Conservation (phyloP, 2,888 invertebrate genomes). For the Cataglyphis altisquamis region DNA sequence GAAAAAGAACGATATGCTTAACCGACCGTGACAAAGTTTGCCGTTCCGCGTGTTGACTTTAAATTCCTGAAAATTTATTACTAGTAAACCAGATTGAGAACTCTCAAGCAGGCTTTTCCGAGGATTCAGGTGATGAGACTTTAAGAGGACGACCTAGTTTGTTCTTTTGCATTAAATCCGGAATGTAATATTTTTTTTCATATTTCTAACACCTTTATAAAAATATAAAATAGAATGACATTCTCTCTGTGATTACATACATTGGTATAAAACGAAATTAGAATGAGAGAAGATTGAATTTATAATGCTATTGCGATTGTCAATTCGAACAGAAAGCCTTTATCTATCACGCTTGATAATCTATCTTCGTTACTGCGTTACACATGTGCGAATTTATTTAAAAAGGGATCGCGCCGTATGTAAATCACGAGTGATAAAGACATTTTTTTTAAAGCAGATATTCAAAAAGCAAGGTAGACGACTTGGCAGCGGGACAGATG, state of each 20-base stretch:
- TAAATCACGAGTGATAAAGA: slow-evolving; percentile 64
- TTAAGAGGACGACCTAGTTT: slow-evolving; percentile 71
- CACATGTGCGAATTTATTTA: slow-evolving; percentile 53
- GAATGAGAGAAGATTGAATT: not conserved
- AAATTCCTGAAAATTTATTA: slow-evolving; percentile 33
- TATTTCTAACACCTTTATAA: not conserved
- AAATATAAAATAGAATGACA: slow-evolving; percentile 6
- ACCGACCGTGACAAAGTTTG: slow-evolving; percentile 18
- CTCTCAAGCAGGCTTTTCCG: slow-evolving; percentile 61
- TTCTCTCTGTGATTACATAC: too few relatives aligned
- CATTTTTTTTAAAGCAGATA: slow-evolving; percentile 27
- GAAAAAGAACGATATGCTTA: not conserved
- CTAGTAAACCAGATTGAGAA: slow-evolving; percentile 61
- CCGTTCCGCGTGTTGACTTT: not conserved
- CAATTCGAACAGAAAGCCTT: slow-evolving; percentile 2
- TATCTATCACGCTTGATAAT: slow-evolving; percentile 36
- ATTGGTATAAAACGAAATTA: slow-evolving; percentile 10
- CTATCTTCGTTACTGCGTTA: not conserved
- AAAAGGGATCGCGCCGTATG: slow-evolving; percentile 38
- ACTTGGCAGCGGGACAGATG: slow-evolving; percentile 47
- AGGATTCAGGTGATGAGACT: slow-evolving; percentile 68
- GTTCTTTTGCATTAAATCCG: slow-evolving; percentile 69
- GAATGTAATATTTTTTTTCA: slow-evolving; percentile 58
- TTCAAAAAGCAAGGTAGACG: slow-evolving; percentile 28
- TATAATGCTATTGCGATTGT: not conserved